These are phyloP conservation scores for Lasius platythorax DNA, from an alignment of 2,888 invertebrate species.

Conservation along the genomic window DNA sequence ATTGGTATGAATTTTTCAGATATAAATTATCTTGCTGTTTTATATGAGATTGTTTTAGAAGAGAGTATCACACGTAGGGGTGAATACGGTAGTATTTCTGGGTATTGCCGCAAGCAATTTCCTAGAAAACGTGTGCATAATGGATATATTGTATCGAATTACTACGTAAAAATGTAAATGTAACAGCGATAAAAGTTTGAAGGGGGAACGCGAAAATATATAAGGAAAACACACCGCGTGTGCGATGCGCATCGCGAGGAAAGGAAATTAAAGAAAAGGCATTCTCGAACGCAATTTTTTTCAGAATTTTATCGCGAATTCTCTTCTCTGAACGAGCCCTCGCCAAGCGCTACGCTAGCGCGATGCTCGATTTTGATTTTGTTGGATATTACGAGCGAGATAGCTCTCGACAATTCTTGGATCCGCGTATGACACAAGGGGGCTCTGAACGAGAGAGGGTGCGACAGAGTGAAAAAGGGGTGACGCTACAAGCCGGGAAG, in stretches of 20 bases:
- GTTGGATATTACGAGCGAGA: constrained; percentile 5
- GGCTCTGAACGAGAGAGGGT: background rate
- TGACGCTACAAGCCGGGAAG: constrained; percentile 63
- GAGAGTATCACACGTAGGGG: background rate
- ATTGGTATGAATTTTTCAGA: constrained; percentile 27
- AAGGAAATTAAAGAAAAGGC: background rate
- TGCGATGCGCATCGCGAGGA: background rate
- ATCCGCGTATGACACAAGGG: constrained; percentile 8
- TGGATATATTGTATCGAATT: constrained; percentile 22
- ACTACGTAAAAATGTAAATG: background rate
- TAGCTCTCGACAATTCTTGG: constrained; percentile 13
- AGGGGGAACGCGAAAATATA: background rate
- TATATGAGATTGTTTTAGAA: background rate
- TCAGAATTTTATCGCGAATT: background rate
- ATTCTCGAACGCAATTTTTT: background rate
- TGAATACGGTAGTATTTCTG: constrained; percentile 3
- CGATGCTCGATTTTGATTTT: constrained; percentile 25
- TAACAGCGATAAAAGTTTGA: constrained; percentile 1
- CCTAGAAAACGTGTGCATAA: background rate
- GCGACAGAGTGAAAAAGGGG: constrained; percentile 42
- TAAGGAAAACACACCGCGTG: background rate
- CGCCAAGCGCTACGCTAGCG: background rate
- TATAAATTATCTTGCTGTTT: background rate
- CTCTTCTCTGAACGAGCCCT: background rate
- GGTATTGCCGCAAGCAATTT: background rate